Conservation (phyloP, 2,113 vertebrate species). For the Neogale vison region DNA sequence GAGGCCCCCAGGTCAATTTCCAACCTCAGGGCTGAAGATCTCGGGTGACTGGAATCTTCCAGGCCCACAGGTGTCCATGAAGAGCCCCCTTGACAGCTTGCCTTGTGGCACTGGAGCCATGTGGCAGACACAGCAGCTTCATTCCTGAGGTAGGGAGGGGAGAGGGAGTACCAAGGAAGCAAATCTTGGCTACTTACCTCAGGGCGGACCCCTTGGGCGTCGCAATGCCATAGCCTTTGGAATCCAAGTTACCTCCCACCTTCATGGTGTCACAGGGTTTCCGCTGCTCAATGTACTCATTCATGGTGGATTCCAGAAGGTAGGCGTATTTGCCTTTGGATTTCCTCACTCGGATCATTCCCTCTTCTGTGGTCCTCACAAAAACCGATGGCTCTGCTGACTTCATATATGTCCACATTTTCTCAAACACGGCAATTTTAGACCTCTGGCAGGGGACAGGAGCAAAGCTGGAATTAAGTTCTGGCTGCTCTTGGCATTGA, state of each 20-base stretch:
- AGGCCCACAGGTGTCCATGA: slow-evolving; percentile 50
- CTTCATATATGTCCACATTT: slow-evolving; percentile 99
- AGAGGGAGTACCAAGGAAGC: slow-evolving; percentile 70
- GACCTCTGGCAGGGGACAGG: slow-evolving; percentile 89
- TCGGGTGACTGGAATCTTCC: slow-evolving; percentile 52
- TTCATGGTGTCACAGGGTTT: slow-evolving; percentile 99
- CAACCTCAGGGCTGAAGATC: slow-evolving; percentile 78
- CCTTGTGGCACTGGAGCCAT: neutral
- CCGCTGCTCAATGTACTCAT: slow-evolving; percentile 98
- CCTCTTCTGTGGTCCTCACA: slow-evolving; percentile 98
- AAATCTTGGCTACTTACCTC: slow-evolving; percentile 90
- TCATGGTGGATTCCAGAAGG: slow-evolving; percentile 99
- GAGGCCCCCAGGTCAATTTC: slow-evolving; percentile 73
- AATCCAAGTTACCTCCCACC: slow-evolving; percentile 99
- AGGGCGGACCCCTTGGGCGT: slow-evolving; percentile 97
- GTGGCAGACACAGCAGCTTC: slow-evolving; percentile 50
- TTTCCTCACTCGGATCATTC: slow-evolving; percentile 96
- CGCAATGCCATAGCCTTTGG: slow-evolving; percentile 99
- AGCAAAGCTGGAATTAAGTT: slow-evolving; percentile 77
- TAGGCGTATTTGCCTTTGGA: slow-evolving; percentile 99
- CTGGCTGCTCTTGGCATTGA: neutral
- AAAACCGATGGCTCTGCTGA: slow-evolving; percentile 98
- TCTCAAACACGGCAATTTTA: slow-evolving; percentile 99
- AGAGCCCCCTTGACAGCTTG: neutral
- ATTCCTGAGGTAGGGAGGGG: slow-evolving; percentile 60